phyloP scores from a whole-genome alignment of 2,888 invertebrate species.

The Zootermopsis nevadensis region DNA sequence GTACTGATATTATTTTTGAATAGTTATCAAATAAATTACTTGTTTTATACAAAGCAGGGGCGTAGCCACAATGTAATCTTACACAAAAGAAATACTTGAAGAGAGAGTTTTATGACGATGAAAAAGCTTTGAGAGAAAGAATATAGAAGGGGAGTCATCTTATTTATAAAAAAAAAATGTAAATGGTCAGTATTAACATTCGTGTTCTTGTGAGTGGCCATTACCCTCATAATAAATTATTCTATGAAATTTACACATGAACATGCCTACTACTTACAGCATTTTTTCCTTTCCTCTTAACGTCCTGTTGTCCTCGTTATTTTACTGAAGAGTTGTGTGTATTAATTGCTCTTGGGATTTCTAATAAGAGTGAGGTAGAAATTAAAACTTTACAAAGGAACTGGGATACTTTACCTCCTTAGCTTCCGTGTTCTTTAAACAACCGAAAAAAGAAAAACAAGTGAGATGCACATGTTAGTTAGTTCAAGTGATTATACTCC shows the following conservation, averaged over 20 bases:
- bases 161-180: constrained; percentile 16
- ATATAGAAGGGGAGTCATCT: neutral
- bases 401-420: neutral
- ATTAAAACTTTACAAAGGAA: neutral
- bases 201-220: constrained; percentile 24
- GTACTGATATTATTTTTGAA: too few species aligned
- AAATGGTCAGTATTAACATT: constrained; percentile 21
- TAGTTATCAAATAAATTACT: too few species aligned
- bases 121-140: neutral
- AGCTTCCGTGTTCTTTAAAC: neutral
- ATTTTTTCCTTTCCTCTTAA: constrained; percentile 1
- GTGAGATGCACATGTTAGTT: neutral
- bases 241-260: constrained; percentile 16
- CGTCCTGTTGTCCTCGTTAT: neutral
- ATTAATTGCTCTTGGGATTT: neutral
- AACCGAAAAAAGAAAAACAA: neutral
- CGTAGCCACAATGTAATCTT: too few species aligned
- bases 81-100: too few species aligned
- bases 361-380: neutral
- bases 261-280: neutral
- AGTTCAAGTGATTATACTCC: neutral
- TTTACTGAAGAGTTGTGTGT: neutral
- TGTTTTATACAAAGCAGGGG: too few species aligned
- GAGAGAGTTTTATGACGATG: too few species aligned
- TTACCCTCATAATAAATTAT: constrained; percentile 26